Evolutionary conservation across 2,797 vertebrate species (phyloP).

Genomic region (Falco biarmicus): DNA sequence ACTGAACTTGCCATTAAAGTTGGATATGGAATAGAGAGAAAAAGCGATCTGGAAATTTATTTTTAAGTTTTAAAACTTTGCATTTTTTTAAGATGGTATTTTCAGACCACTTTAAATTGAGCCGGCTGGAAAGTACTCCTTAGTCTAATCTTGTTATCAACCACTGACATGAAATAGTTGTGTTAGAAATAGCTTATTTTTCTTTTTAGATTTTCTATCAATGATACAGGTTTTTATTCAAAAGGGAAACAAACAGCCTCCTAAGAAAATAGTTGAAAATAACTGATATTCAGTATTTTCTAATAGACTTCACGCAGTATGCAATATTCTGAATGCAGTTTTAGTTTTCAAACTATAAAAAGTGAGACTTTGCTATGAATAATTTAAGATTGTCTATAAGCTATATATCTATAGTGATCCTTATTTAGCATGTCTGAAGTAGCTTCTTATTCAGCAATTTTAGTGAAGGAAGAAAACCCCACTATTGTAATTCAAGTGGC

Average conservation of each 20-base stretch:
- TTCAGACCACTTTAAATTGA: background rate
- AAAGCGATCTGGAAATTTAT: background rate
- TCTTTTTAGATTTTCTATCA: background rate
- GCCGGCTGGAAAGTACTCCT: background rate
- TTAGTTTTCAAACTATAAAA: background rate
- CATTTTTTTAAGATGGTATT: background rate
- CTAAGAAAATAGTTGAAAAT: background rate
- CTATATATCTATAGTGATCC: background rate
- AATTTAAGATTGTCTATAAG: background rate
- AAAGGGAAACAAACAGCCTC: background rate
- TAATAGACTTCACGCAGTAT: background rate
- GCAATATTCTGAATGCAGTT: background rate
- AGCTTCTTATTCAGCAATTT: background rate
- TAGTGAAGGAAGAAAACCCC: rapidly evolving
- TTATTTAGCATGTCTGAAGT: background rate
- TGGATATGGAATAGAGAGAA: background rate
- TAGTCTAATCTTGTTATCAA: background rate
- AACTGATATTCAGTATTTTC: background rate
- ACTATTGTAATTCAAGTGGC: background rate
- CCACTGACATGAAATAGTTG: background rate
- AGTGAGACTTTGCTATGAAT: background rate
- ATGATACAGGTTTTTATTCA: background rate
- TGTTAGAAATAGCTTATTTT: background rate
- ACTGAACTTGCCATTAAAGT: background rate
- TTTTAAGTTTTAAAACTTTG: background rate